Evolutionary conservation across 2,888 invertebrate species (phyloP).

Genomic region (Linnaemya tessellans): DNA sequence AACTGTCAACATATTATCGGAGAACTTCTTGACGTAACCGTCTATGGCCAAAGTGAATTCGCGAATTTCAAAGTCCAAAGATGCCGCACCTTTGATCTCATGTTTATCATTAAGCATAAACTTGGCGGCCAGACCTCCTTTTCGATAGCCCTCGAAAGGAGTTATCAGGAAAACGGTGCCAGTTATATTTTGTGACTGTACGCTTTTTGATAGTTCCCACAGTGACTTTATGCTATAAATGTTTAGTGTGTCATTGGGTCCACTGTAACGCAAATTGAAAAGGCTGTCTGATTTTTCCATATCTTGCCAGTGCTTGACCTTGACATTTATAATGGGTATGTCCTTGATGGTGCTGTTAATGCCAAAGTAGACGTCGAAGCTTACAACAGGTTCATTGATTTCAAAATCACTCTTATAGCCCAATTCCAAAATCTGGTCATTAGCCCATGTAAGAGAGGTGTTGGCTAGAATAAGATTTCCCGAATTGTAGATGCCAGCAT

Average conservation of each 20-base stretch:
- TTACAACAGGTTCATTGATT: constrained; percentile 81
- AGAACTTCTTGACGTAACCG: constrained; percentile 88
- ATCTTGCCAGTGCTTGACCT: constrained; percentile 85
- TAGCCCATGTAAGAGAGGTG: constrained; percentile 86
- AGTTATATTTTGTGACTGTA: constrained; percentile 85
- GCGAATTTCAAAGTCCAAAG: constrained; percentile 88
- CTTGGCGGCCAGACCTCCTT: constrained; percentile 87
- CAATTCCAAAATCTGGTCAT: constrained; percentile 85
- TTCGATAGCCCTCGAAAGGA: constrained; percentile 88
- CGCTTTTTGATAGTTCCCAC: constrained; percentile 87
- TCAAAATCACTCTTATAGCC: constrained; percentile 85
- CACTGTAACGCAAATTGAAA: constrained; percentile 84
- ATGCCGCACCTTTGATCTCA: constrained; percentile 88
- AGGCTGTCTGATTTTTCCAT: constrained; percentile 84
- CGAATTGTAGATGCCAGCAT: constrained; percentile 83
- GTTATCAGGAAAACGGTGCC: constrained; percentile 86
- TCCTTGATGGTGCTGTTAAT: constrained; percentile 86
- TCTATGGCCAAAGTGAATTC: constrained; percentile 87
- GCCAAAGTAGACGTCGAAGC: constrained; percentile 84
- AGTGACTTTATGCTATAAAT: constrained; percentile 88
- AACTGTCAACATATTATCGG: constrained; percentile 89
- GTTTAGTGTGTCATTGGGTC: constrained; percentile 83
- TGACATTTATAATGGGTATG: constrained; percentile 85
- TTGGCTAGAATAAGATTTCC: constrained; percentile 84
- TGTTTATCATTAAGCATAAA: constrained; percentile 87